Percentiles rank a stretch among this genome's conserved stretches.
Conservation (phyloP, 2,888 invertebrate genomes). For the Boloria euphrosyne region DNA sequence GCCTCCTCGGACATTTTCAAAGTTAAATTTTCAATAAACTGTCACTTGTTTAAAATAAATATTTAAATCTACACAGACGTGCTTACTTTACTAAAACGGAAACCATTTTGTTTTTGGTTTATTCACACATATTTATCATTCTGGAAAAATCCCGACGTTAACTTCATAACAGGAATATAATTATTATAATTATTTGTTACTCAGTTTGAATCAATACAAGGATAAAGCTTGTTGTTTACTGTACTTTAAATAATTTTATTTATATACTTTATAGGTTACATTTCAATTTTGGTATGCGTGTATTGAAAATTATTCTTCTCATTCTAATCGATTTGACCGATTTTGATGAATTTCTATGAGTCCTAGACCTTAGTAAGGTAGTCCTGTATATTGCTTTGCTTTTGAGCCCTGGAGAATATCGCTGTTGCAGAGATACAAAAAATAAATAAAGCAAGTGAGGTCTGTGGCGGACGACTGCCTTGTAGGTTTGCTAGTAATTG, state of each 20-base stretch:
- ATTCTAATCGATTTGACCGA: too few relatives aligned
- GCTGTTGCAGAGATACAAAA: too few relatives aligned
- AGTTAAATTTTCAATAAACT: background rate
- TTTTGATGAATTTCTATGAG: too few relatives aligned
- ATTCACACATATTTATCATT: conserved; percentile 1
- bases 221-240: conserved; percentile 1
- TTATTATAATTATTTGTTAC: conserved; percentile 5
- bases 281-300: too few relatives aligned
- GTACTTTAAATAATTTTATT: background rate
- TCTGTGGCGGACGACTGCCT: too few relatives aligned
- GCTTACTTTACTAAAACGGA: background rate
- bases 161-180: background rate
- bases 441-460: too few relatives aligned
- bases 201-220: conserved; percentile 11
- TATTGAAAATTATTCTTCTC: too few relatives aligned
- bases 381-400: too few relatives aligned
- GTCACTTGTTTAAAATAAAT: background rate
- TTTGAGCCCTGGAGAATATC: too few relatives aligned
- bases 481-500: too few relatives aligned
- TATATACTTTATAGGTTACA: background rate
- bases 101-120: background rate
- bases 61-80: background rate
- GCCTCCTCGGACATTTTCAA: conserved; percentile 5
- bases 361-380: too few relatives aligned
- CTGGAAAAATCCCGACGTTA: background rate